These are phyloP conservation scores for Spheniscus mendiculus DNA, from an alignment of 2,113 vertebrate species.

Conservation along the genomic window DNA sequence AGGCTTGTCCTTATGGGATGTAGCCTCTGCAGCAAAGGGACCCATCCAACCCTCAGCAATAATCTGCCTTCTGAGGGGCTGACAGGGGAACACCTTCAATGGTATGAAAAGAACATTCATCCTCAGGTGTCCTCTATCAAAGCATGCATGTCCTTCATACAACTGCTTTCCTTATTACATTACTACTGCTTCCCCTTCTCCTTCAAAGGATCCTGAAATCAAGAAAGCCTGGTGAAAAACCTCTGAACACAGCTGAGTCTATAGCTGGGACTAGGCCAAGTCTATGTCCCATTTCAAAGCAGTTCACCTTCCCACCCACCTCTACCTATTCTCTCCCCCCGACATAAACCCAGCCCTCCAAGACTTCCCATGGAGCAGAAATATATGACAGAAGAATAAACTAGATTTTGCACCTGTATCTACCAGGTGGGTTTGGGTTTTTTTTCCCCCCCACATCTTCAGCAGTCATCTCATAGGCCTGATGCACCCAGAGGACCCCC, in stretches of 20 bases:
- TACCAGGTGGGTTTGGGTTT: too few relatives aligned
- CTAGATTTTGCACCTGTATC: background rate
- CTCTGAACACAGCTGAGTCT: background rate
- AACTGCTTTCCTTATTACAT: background rate
- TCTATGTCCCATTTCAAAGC: background rate
- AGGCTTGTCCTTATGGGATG: accelerated
- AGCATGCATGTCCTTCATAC: background rate
- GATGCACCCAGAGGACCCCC: background rate
- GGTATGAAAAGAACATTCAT: background rate
- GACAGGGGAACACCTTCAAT: background rate
- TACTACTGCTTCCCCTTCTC: background rate
- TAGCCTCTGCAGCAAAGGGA: background rate
- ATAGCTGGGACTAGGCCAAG: background rate
- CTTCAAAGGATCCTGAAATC: background rate
- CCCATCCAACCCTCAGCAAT: background rate
- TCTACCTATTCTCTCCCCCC: background rate
- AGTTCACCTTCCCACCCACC: background rate
- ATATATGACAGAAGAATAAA: background rate
- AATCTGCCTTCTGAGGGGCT: background rate
- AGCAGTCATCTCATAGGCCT: background rate
- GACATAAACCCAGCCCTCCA: background rate
- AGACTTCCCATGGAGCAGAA: background rate
- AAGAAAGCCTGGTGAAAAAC: background rate
- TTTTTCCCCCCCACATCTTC: background rate
- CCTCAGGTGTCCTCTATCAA: background rate